Evolutionary conservation across 2,797 vertebrate genomes (phyloP).

Genomic region (Picus viridis): DNA sequence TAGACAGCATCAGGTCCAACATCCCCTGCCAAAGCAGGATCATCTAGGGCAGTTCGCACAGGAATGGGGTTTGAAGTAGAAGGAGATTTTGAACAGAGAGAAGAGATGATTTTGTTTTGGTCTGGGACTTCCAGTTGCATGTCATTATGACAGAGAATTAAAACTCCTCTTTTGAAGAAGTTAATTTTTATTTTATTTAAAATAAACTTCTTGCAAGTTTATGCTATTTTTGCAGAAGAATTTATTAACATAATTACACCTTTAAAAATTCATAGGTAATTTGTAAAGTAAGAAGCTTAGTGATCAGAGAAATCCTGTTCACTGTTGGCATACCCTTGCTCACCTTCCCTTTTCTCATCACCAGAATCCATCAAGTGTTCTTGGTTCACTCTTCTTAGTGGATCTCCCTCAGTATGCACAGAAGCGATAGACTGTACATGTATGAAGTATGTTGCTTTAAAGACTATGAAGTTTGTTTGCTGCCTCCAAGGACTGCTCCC

Average conservation of each 20-base stretch:
- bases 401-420: neutral
- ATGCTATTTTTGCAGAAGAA: conserved; percentile 15
- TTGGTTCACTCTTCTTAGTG: conserved; percentile 1
- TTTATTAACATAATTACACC: conserved; percentile 52
- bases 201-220: no score
- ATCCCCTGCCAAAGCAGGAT: no score
- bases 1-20: no score
- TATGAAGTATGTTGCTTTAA: neutral
- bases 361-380: neutral
- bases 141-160: conserved; percentile 53
- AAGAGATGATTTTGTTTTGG: conserved; percentile 37
- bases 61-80: neutral
- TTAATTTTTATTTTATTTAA: neutral
- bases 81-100: conserved; percentile 20
- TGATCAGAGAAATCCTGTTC: conserved; percentile 43
- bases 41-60: no score
- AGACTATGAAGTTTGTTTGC: neutral
- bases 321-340: conserved; percentile 13
- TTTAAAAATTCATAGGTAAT: conserved; percentile 56
- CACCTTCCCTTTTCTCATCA: conserved; percentile 8
- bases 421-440: neutral
- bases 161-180: conserved; percentile 56
- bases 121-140: conserved; percentile 58
- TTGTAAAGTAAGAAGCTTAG: conserved; percentile 61
- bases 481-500: neutral